Percentiles rank a stretch among this genome's conserved stretches.
These are phyloP conservation scores for Eupeodes corollae DNA, from an alignment of 1,140 invertebrate species.

Conservation along the genomic window DNA sequence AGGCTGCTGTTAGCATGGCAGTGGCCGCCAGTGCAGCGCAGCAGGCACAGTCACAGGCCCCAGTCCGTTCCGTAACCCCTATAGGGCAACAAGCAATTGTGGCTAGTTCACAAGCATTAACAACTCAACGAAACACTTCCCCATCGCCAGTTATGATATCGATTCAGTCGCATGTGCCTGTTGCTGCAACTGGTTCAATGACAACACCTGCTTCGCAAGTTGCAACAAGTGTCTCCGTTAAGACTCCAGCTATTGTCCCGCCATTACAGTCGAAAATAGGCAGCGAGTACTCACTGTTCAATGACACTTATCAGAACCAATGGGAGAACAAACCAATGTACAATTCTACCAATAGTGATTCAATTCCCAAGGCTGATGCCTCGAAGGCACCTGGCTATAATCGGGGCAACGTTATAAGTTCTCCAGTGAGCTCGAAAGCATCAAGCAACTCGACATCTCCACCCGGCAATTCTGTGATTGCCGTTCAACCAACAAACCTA, in stretches of 20 bases:
- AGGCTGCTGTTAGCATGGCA: slow-evolving; percentile 30
- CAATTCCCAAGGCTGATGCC: slow-evolving; percentile 54
- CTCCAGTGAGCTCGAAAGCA: slow-evolving; percentile 56
- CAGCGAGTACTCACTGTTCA: slow-evolving; percentile 69
- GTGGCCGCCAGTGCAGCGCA: slow-evolving; percentile 13
- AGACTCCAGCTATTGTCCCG: slow-evolving; percentile 16
- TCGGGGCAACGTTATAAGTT: slow-evolving; percentile 54
- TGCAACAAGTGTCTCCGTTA: neutral
- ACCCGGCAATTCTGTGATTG: slow-evolving; percentile 23
- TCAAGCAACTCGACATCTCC: slow-evolving; percentile 43
- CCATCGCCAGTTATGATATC: neutral
- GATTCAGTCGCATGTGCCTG: neutral
- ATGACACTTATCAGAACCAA: slow-evolving; percentile 56
- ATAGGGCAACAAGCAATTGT: neutral
- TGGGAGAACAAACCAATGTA: slow-evolving; percentile 50
- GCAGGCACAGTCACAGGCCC: neutral
- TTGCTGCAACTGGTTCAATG: slow-evolving; percentile 5
- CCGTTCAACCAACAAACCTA: slow-evolving; percentile 12
- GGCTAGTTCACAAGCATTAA: neutral
- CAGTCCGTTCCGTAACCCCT: neutral
- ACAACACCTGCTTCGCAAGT: slow-evolving; percentile 6
- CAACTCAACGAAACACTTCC: neutral
- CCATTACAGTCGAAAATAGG: slow-evolving; percentile 26
- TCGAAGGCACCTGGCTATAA: slow-evolving; percentile 74
- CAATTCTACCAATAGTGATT: slow-evolving; percentile 43